These are phyloP conservation scores for Nebria salina DNA, from an alignment of 2,888 invertebrate genomes.

Conservation along the genomic window DNA sequence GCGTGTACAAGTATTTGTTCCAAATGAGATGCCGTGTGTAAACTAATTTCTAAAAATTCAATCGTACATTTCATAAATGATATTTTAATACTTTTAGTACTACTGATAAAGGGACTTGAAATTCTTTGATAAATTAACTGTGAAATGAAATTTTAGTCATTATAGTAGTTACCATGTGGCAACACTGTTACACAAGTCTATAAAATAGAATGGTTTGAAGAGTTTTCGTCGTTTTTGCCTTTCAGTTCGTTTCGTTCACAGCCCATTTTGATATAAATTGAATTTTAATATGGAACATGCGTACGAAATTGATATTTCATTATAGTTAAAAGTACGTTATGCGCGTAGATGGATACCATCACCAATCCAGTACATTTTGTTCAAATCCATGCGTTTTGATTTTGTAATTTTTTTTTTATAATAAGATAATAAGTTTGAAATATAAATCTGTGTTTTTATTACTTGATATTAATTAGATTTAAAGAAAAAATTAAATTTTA, in stretches of 20 bases:
- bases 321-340: constrained; percentile 40
- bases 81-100: neutral
- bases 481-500: no score
- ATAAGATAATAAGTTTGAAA: neutral
- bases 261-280: constrained; percentile 37
- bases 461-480: no score
- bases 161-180: neutral
- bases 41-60: neutral
- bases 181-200: neutral
- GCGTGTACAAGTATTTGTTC: neutral
- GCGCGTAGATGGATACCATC: constrained; percentile 31
- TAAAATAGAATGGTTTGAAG: neutral
- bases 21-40: neutral
- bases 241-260: neutral
- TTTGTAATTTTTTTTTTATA: neutral
- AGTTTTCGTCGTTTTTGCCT: neutral
- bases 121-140: neutral
- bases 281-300: constrained; percentile 42
- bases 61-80: neutral
- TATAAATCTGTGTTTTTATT: no score
- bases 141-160: constrained; percentile 38
- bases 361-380: constrained; percentile 14
- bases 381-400: neutral
- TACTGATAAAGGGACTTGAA: neutral
- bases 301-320: constrained; percentile 46